A percentile compares a stretch with the other conserved stretches of the same genome.
phyloP scores from a whole-genome alignment of 2,888 invertebrate genomes.

The Nomada hirtipes region DNA sequence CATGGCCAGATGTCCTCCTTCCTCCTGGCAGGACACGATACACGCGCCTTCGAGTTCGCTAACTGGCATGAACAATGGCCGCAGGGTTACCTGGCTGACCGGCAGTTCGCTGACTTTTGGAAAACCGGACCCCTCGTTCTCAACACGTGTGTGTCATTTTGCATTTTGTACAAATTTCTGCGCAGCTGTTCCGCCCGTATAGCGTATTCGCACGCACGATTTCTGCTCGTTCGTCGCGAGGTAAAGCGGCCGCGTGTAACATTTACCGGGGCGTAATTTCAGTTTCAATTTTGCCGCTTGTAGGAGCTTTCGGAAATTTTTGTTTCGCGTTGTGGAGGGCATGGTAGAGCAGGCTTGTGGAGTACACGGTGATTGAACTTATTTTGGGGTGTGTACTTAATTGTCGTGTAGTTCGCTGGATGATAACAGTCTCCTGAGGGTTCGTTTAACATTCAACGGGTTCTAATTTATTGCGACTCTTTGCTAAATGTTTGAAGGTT shows the following conservation, averaged over 20 bases:
- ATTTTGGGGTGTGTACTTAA: too few relatives aligned
- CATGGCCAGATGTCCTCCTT: slow-evolving; percentile 57
- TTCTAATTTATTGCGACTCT: too few relatives aligned
- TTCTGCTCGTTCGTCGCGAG: neutral
- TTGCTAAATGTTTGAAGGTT: too few relatives aligned
- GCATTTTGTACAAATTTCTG: slow-evolving; percentile 31
- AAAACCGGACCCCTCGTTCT: slow-evolving; percentile 13
- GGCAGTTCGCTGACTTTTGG: slow-evolving; percentile 31
- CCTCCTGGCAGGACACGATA: slow-evolving; percentile 27
- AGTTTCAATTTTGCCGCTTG: neutral
- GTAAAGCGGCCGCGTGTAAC: neutral
- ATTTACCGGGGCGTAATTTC: slow-evolving; percentile 19
- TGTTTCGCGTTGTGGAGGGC: too few relatives aligned
- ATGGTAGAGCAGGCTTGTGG: too few relatives aligned
- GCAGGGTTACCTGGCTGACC: slow-evolving; percentile 1
- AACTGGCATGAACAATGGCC: slow-evolving; percentile 34
- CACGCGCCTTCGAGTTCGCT: neutral
- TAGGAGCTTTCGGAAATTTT: neutral
- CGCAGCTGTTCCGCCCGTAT: slow-evolving; percentile 36
- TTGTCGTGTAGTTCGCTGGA: too few relatives aligned
- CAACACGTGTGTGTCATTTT: slow-evolving; percentile 32
- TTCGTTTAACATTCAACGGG: too few relatives aligned
- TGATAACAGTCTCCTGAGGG: too few relatives aligned
- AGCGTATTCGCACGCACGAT: neutral
- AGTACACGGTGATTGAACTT: too few relatives aligned